phyloP scores from a whole-genome alignment of 1,140 invertebrate species.

The Drosophila punjabiensis region DNA sequence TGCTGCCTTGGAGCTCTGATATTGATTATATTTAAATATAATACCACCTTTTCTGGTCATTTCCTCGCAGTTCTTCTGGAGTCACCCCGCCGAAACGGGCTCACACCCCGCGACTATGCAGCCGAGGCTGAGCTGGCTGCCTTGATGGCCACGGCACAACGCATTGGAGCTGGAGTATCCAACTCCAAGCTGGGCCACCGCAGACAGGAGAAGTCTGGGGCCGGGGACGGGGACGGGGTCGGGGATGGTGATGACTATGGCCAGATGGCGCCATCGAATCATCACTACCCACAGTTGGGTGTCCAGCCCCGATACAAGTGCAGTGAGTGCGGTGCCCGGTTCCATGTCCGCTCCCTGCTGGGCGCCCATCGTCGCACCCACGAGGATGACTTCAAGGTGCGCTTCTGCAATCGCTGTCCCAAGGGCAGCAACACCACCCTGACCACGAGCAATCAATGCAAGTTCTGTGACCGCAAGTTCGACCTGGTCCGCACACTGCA shows the following conservation, averaged over 20 bases:
- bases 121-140: slow-evolving; percentile 41
- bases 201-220: background rate
- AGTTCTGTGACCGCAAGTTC: slow-evolving; percentile 68
- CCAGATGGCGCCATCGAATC: background rate
- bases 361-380: slow-evolving; percentile 67
- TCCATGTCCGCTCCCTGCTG: slow-evolving; percentile 65
- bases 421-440: slow-evolving; percentile 35
- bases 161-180: background rate
- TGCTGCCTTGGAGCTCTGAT: too few species aligned
- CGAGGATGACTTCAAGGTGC: slow-evolving; percentile 63
- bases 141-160: slow-evolving; percentile 8
- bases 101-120: slow-evolving; percentile 43
- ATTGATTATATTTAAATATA: too few species aligned
- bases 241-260: background rate
- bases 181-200: background rate
- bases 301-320: slow-evolving; percentile 46
- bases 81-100: slow-evolving; percentile 64
- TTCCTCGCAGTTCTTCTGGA: slow-evolving; percentile 14
- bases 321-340: slow-evolving; percentile 53
- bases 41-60: background rate
- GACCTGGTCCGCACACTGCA: slow-evolving; percentile 67
- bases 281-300: background rate
- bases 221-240: background rate
- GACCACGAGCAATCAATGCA: slow-evolving; percentile 42
- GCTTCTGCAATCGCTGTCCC: slow-evolving; percentile 23